A percentile compares a stretch with the other conserved stretches of the same genome.
phyloP scores from a whole-genome alignment of 53 echinoderm and acorn worm genomes.

The Pentamera pediparva region DNA sequence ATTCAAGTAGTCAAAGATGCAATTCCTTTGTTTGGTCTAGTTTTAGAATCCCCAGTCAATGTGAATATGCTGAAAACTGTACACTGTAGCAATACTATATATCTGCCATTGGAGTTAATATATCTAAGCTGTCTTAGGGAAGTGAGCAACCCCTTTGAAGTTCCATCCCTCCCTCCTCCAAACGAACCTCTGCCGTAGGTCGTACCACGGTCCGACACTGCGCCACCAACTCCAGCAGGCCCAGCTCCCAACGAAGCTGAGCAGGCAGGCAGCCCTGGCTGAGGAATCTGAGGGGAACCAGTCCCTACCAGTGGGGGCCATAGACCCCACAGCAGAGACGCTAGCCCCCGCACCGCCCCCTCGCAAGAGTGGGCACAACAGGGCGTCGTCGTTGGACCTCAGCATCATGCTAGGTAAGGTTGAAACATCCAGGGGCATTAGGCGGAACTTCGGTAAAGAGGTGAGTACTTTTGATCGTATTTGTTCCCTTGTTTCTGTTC shows the following conservation, averaged over 20 bases:
- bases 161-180: too few species aligned
- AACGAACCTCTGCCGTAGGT: constrained; percentile 44
- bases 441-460: too few species aligned
- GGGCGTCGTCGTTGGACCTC: constrained; percentile 60
- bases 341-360: constrained; percentile 50
- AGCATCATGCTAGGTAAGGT: constrained; percentile 38
- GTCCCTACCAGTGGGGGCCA: constrained; percentile 15
- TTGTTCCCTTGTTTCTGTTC: neutral
- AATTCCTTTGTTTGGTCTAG: too few species aligned
- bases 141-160: too few species aligned
- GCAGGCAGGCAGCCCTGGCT: constrained; percentile 43
- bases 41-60: too few species aligned
- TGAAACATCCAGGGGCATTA: too few species aligned
- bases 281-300: constrained; percentile 45
- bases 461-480: too few species aligned
- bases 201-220: constrained; percentile 53
- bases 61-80: too few species aligned
- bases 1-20: too few species aligned
- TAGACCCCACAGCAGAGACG: constrained; percentile 11
- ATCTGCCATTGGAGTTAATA: too few species aligned
- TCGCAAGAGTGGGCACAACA: constrained; percentile 35
- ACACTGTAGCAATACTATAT: too few species aligned
- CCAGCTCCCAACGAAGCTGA: constrained; percentile 12
- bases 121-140: too few species aligned
- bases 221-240: constrained; percentile 31